Percentiles rank a stretch among this genome's conserved stretches.
Conservation (phyloP, 92 coral and sea anemone genomes). For the Muricea muricata region DNA sequence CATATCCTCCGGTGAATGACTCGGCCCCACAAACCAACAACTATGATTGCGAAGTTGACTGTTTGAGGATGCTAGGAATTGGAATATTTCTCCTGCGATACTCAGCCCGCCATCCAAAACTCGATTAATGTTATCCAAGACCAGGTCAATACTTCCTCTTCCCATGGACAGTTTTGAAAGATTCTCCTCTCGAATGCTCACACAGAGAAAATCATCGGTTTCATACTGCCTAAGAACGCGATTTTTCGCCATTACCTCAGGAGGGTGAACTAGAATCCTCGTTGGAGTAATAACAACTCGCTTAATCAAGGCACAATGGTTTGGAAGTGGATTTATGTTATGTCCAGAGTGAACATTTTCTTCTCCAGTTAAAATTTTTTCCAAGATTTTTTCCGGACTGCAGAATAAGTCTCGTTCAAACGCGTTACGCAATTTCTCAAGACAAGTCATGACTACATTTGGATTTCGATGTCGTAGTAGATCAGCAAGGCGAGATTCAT, state of each 20-base stretch:
- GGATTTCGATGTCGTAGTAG: slow-evolving; percentile 58
- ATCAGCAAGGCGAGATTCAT: slow-evolving; percentile 36
- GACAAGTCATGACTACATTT: slow-evolving; percentile 56
- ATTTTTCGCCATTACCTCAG: not conserved
- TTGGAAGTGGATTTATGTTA: slow-evolving; percentile 3
- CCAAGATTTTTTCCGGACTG: slow-evolving; percentile 71
- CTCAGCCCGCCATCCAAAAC: not conserved
- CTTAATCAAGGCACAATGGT: not conserved
- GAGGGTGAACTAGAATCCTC: not conserved
- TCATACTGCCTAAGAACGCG: slow-evolving; percentile 1
- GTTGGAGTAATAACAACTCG: not conserved
- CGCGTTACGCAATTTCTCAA: slow-evolving; percentile 62
- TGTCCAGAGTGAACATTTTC: slow-evolving; percentile 47
- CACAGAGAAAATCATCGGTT: not conserved
- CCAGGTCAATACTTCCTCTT: not conserved
- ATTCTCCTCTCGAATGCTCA: not conserved
- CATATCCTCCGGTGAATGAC: not conserved
- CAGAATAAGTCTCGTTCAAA: slow-evolving; percentile 72
- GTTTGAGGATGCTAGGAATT: not conserved
- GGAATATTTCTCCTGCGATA: not conserved
- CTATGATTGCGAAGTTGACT: not conserved
- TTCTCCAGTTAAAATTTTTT: slow-evolving; percentile 51
- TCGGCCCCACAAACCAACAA: slow-evolving; percentile 2
- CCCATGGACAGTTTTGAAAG: not conserved
- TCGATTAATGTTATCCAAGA: not conserved